Evolutionary conservation across 1,140 invertebrate genomes (phyloP).

Genomic region (Adoxophyes honmai): DNA sequence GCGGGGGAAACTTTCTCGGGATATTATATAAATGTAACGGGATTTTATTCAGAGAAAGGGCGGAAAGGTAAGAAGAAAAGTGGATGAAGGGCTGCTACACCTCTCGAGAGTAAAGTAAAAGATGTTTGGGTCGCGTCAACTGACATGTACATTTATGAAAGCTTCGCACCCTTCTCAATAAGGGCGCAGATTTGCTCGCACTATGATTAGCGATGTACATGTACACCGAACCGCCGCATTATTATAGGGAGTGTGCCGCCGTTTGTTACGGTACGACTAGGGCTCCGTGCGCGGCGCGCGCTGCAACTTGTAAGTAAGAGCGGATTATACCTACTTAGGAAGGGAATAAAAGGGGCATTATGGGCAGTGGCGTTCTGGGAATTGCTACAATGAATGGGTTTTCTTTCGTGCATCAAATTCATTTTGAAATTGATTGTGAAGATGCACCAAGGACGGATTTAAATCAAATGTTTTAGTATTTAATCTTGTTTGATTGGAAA

Average conservation of each 20-base stretch:
- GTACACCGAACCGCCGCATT: not conserved
- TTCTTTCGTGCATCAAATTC: too few species aligned
- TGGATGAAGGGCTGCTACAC: slow-evolving; percentile 37
- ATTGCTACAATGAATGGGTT: too few species aligned
- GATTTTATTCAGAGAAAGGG: slow-evolving; percentile 26
- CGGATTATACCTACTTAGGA: too few species aligned
- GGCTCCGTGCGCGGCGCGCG: too few species aligned
- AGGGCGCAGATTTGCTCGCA: slow-evolving; percentile 27
- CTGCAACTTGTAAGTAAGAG: too few species aligned
- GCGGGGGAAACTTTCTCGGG: slow-evolving; percentile 20
- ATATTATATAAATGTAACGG: slow-evolving; percentile 24
- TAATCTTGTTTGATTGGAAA: too few species aligned
- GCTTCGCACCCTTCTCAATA: slow-evolving; percentile 44
- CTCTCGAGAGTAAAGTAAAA: slow-evolving; percentile 52
- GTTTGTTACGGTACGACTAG: too few species aligned
- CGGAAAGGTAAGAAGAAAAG: slow-evolving; percentile 39
- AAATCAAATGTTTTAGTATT: too few species aligned
- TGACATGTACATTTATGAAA: slow-evolving; percentile 45
- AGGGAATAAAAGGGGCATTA: too few species aligned
- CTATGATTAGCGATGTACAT: not conserved
- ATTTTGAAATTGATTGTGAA: too few species aligned
- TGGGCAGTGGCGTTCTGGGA: too few species aligned
- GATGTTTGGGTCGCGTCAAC: slow-evolving; percentile 53
- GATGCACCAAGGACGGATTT: too few species aligned
- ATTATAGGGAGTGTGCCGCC: not conserved